A percentile compares a stretch with the other conserved stretches of the same genome.
Conservation (phyloP, 2,888 invertebrate genomes). For the Phania funesta region DNA sequence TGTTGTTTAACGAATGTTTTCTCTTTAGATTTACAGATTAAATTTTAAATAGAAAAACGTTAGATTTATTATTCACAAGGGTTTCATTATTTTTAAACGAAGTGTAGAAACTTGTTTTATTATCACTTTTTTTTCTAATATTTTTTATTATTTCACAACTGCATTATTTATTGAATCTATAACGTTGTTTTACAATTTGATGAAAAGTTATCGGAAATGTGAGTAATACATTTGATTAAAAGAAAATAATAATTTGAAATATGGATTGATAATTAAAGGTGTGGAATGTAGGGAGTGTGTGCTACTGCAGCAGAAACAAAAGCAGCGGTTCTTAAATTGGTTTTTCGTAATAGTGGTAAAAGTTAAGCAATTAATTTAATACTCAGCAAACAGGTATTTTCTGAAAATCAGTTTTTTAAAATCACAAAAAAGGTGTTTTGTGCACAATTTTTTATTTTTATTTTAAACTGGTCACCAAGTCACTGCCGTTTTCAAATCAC, state of each 20-base stretch:
- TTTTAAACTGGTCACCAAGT: too few species aligned
- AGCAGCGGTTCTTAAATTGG: constrained; percentile 1
- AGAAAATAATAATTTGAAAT: not conserved
- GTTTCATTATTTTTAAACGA: constrained; percentile 42
- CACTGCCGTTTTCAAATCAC: too few species aligned
- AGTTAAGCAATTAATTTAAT: too few species aligned
- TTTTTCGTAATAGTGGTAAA: not conserved
- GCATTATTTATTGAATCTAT: constrained; percentile 3
- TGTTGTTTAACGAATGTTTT: not conserved
- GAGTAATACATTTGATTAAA: not conserved
- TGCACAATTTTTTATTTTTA: too few species aligned
- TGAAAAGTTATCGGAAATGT: not conserved
- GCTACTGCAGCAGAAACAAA: not conserved
- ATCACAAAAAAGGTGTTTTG: too few species aligned
- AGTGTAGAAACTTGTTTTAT: not conserved
- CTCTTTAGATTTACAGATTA: not conserved
- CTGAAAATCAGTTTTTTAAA: too few species aligned
- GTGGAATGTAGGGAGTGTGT: constrained; percentile 3
- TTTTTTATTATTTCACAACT: constrained; percentile 6
- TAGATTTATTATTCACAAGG: constrained; percentile 35
- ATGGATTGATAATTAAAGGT: constrained; percentile 17
- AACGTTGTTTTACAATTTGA: not conserved
- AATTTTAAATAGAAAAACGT: constrained; percentile 18
- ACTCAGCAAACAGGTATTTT: too few species aligned
- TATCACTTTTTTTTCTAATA: not conserved